These are phyloP conservation scores for Bettongia penicillata DNA, from an alignment of 2,113 vertebrate species.

Conservation along the genomic window DNA sequence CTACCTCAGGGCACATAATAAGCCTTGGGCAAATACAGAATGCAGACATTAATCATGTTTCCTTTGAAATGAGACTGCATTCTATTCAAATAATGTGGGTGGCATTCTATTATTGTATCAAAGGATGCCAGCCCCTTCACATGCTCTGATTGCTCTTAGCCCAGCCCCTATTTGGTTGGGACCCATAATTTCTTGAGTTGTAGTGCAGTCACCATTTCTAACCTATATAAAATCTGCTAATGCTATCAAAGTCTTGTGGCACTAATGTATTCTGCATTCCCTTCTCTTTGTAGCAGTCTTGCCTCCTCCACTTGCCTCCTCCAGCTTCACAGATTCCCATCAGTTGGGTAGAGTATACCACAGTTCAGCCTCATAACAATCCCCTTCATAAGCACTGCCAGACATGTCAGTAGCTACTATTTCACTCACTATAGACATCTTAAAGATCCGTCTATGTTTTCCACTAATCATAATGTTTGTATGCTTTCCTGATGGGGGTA, in stretches of 20 bases:
- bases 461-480: slow-evolving; percentile 78
- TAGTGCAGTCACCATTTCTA: slow-evolving; percentile 33
- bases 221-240: slow-evolving; percentile 3
- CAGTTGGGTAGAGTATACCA: slow-evolving; percentile 53
- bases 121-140: background rate
- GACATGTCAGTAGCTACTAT: slow-evolving; percentile 59
- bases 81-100: slow-evolving; percentile 54
- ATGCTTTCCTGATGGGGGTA: slow-evolving; percentile 76
- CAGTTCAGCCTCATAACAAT: slow-evolving; percentile 57
- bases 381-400: slow-evolving; percentile 62
- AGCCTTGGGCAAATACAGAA: slow-evolving; percentile 30
- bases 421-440: slow-evolving; percentile 73
- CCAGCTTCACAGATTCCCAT: slow-evolving; percentile 23
- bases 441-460: slow-evolving; percentile 79
- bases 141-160: slow-evolving; percentile 21
- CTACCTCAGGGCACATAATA: slow-evolving; percentile 12
- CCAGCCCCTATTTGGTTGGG: slow-evolving; percentile 30
- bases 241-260: slow-evolving; percentile 16
- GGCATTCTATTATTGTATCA: background rate
- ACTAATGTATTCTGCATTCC: slow-evolving; percentile 9
- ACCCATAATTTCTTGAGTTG: slow-evolving; percentile 37
- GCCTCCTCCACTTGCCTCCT: background rate
- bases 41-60: slow-evolving; percentile 23
- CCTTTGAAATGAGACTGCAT: slow-evolving; percentile 44
- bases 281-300: slow-evolving; percentile 30